Conservation (phyloP, 1,140 invertebrate genomes). For the Plodia interpunctella region DNA sequence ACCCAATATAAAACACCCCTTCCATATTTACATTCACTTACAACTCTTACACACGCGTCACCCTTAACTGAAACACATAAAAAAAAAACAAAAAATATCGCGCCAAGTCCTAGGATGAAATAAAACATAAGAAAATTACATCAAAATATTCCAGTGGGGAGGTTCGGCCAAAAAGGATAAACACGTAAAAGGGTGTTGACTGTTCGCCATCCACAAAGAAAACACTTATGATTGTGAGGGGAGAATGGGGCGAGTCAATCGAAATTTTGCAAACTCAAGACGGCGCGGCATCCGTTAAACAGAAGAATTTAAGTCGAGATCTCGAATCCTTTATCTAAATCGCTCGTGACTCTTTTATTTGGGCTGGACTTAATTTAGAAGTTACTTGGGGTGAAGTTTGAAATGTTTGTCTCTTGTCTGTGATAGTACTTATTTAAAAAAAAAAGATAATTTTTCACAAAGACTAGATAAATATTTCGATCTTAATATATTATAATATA, state of each 20-base stretch:
- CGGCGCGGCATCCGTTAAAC: background rate
- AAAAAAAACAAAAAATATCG: constrained; percentile 15
- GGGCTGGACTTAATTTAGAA: background rate
- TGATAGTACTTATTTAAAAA: too few species aligned
- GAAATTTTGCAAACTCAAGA: constrained; percentile 44
- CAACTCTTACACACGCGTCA: background rate
- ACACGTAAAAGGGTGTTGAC: constrained; percentile 64
- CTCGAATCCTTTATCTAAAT: constrained; percentile 2
- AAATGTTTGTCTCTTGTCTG: background rate
- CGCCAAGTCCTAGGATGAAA: constrained; percentile 12
- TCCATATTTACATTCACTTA: background rate
- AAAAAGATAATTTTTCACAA: too few species aligned
- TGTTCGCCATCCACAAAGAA: constrained; percentile 67
- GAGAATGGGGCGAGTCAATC: constrained; percentile 50
- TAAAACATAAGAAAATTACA: constrained; percentile 19
- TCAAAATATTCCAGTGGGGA: constrained; percentile 38
- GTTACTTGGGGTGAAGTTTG: background rate
- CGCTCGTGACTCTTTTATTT: background rate
- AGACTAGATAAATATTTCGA: too few species aligned
- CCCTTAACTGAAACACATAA: background rate
- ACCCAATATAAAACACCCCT: background rate
- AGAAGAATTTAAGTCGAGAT: constrained; percentile 7
- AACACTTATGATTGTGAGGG: constrained; percentile 62
- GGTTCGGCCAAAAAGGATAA: constrained; percentile 59
- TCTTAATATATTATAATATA: too few species aligned